Conservation (phyloP, 2,888 invertebrate genomes). For the Epinotia nisella region DNA sequence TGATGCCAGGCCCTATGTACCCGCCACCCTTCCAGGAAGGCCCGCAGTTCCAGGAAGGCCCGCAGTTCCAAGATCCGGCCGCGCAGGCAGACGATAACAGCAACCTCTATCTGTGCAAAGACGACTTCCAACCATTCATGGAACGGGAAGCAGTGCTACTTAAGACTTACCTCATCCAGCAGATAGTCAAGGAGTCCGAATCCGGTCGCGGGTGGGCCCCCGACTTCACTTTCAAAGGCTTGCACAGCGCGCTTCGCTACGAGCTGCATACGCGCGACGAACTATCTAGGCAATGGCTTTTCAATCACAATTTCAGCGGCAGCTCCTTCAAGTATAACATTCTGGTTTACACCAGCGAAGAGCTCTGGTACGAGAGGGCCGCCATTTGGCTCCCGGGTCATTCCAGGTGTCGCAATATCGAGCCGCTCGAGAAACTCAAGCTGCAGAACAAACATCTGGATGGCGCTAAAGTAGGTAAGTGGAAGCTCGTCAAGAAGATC, state of each 20-base stretch:
- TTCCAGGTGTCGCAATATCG: conserved; percentile 63
- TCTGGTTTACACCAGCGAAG: conserved; percentile 72
- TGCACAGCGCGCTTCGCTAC: conserved; percentile 66
- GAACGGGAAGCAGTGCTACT: conserved; percentile 60
- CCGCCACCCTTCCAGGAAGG: background rate
- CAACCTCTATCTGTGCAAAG: conserved; percentile 71
- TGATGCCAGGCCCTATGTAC: conserved; percentile 49
- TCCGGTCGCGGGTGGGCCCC: conserved; percentile 65
- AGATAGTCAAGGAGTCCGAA: conserved; percentile 64
- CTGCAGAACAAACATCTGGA: conserved; percentile 68
- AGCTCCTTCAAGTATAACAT: conserved; percentile 63
- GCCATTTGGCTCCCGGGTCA: conserved; percentile 78
- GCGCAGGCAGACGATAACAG: conserved; percentile 48
- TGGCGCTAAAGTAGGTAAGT: conserved; percentile 68
- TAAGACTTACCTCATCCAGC: conserved; percentile 64
- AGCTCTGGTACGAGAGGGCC: conserved; percentile 76
- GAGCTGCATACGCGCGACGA: conserved; percentile 67
- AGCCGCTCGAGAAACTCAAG: conserved; percentile 69
- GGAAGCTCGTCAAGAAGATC: conserved; percentile 76
- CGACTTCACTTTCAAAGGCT: conserved; percentile 67
- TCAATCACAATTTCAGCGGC: conserved; percentile 65
- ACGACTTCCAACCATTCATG: conserved; percentile 68
- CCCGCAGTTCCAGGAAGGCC: conserved; percentile 1
- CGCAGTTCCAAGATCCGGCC: conserved; percentile 19
- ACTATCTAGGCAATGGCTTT: conserved; percentile 68